These are phyloP conservation scores for Drosophila pullipes DNA, from an alignment of 2,888 invertebrate species.

Conservation along the genomic window DNA sequence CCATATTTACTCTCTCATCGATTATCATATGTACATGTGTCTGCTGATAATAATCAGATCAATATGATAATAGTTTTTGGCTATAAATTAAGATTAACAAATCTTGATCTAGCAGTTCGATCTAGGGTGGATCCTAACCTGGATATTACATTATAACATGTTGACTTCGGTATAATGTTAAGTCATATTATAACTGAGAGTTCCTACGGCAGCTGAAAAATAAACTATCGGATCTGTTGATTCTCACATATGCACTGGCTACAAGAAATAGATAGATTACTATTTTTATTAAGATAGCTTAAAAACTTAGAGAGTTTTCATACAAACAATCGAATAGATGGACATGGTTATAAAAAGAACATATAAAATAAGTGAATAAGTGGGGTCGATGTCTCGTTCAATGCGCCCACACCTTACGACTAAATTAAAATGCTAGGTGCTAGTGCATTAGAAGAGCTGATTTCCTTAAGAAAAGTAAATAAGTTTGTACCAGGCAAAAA, in stretches of 20 bases:
- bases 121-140: not conserved
- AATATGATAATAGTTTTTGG: not conserved
- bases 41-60: not conserved
- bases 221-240: not conserved
- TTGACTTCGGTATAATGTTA: not conserved
- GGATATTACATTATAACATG: not conserved
- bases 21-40: not conserved
- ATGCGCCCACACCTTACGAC: not conserved
- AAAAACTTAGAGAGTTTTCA: not conserved
- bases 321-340: not conserved
- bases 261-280: not conserved
- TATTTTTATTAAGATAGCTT: not conserved
- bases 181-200: not conserved
- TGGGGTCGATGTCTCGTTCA: not conserved
- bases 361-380: not conserved
- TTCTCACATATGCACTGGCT: not conserved
- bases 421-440: not conserved
- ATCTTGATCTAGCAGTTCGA: not conserved
- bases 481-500: not conserved
- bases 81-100: not conserved
- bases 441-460: not conserved
- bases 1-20: not conserved
- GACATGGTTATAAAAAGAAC: not conserved
- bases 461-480: not conserved
- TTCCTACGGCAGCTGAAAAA: not conserved